Evolutionary conservation across 2,113 vertebrate species (phyloP).

Genomic region (Urocolius indicus): DNA sequence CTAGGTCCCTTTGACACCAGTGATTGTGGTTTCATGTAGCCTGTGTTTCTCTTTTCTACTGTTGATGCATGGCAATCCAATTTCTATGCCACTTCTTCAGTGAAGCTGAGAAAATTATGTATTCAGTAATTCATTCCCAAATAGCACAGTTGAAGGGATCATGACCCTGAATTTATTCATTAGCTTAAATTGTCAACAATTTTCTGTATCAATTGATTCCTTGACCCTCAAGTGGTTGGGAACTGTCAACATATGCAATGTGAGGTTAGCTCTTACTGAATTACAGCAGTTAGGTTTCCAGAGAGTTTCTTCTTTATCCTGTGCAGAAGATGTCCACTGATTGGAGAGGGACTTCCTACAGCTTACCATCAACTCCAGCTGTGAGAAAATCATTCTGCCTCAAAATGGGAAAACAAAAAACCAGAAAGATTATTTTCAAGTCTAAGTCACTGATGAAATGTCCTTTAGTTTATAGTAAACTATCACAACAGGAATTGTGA

Average conservation of each 20-base stretch:
- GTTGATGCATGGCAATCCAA: background rate
- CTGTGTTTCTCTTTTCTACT: background rate
- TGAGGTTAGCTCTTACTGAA: background rate
- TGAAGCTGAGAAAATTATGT: conserved; percentile 3
- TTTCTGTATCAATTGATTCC: conserved; percentile 29
- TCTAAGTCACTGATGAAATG: background rate
- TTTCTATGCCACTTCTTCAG: background rate
- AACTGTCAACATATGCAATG: background rate
- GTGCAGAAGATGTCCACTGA: background rate
- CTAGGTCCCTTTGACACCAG: background rate
- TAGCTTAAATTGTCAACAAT: conserved; percentile 38
- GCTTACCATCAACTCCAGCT: background rate
- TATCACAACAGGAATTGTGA: background rate
- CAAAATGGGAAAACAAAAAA: background rate
- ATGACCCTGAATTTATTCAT: conserved; percentile 34
- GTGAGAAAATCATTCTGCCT: background rate
- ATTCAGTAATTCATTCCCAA: background rate
- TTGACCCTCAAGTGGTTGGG: background rate
- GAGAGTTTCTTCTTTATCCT: background rate
- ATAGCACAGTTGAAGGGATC: background rate
- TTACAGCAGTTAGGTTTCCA: background rate
- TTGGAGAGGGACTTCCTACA: background rate
- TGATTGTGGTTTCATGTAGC: background rate
- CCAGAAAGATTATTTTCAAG: background rate
- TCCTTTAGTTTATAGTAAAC: background rate